Evolutionary conservation across 2,888 invertebrate species (phyloP).

Genomic region (Arrhopalites spinosus): DNA sequence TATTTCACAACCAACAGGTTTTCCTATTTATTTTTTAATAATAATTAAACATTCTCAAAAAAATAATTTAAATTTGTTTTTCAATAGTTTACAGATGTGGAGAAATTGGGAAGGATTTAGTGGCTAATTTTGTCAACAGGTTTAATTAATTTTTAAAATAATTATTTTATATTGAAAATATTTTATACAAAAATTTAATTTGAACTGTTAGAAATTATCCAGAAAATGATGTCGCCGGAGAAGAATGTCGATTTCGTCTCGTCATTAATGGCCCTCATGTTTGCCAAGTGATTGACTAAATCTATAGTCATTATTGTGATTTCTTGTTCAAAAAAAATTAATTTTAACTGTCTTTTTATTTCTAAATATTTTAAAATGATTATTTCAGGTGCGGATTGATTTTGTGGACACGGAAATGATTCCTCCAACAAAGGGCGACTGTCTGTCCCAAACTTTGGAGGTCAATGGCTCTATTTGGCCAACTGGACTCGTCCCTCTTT

Average conservation of each 20-base stretch:
- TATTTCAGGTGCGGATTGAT: conserved; percentile 53
- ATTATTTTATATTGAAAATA: too few species aligned
- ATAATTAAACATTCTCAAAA: neutral
- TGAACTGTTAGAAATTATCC: conserved; percentile 49
- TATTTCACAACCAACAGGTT: conserved; percentile 13
- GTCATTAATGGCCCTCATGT: conserved; percentile 50
- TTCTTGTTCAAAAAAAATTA: neutral
- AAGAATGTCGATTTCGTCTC: conserved; percentile 53
- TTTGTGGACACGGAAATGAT: conserved; percentile 56
- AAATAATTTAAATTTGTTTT: too few species aligned
- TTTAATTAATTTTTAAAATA: too few species aligned
- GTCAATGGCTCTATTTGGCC: conserved; percentile 55
- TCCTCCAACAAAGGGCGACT: conserved; percentile 54
- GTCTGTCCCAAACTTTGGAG: conserved; percentile 54
- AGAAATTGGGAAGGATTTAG: conserved; percentile 52
- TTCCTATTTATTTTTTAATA: neutral
- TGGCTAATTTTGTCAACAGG: conserved; percentile 52
- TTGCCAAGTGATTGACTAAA: conserved; percentile 49
- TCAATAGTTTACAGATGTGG: conserved; percentile 54
- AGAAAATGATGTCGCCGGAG: conserved; percentile 45
- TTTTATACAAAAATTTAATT: too few species aligned
- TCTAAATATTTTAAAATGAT: neutral
- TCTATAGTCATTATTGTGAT: neutral
- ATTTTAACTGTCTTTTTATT: conserved; percentile 4
- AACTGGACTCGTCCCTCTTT: conserved; percentile 55